Evolutionary conservation across 37 sponge, comb jelly and placozoan species (phyloP).

Genomic region (Spongilla lacustris): DNA sequence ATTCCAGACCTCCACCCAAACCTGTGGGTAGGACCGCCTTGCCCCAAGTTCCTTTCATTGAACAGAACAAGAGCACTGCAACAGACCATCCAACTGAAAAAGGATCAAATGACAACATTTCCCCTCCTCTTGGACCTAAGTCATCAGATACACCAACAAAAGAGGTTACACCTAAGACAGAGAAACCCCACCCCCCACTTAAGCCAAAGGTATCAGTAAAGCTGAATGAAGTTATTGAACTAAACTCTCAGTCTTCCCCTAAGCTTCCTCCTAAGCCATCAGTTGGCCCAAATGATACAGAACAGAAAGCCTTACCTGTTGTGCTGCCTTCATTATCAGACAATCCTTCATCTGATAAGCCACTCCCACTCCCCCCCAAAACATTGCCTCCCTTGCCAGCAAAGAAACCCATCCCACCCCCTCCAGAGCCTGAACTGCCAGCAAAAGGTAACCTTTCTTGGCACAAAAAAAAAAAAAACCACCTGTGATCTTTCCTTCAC

Average conservation of each 20-base stretch:
- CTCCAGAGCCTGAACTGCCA: no score
- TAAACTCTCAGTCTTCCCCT: neutral
- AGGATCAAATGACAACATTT: neutral
- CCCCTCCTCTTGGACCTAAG: neutral
- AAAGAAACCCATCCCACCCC: no score
- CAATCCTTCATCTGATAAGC: neutral
- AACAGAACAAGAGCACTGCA: neutral
- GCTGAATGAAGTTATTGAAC: neutral
- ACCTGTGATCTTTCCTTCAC: no score
- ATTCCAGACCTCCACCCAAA: neutral
- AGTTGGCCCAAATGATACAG: neutral
- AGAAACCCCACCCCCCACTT: neutral
- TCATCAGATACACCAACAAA: neutral
- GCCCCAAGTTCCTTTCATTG: neutral
- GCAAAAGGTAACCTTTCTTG: constrained; percentile 5
- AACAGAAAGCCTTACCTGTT: no score
- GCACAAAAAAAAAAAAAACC: no score
- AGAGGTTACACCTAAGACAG: neutral
- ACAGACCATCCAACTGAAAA: neutral
- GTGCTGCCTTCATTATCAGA: no score
- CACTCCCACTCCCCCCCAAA: neutral
- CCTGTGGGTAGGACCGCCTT: neutral
- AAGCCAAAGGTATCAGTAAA: neutral
- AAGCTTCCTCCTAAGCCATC: neutral
- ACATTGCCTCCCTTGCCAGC: no score